Evolutionary conservation across 1,140 invertebrate genomes (phyloP).

Genomic region (Formica exsecta): DNA sequence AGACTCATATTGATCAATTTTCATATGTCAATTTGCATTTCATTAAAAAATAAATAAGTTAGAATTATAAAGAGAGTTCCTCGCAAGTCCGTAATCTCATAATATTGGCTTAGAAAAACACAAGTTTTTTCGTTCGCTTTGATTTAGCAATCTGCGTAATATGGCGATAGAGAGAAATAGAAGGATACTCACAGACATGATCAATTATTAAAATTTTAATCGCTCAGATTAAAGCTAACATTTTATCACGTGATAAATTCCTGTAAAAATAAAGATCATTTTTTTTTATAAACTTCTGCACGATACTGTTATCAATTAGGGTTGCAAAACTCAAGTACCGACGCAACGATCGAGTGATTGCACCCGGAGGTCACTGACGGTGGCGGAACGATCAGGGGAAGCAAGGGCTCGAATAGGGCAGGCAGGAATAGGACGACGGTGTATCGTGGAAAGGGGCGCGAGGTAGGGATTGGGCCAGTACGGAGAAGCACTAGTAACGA

Average conservation of each 20-base stretch:
- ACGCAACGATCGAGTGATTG: constrained; percentile 19
- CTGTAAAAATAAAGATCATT: neutral
- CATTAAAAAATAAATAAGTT: neutral
- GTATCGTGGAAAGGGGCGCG: constrained; percentile 62
- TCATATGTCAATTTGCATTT: constrained; percentile 19
- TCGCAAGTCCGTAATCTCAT: neutral
- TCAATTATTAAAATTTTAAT: neutral
- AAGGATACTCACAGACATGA: too few relatives aligned
- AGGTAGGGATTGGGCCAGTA: constrained; percentile 67
- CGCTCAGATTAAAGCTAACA: neutral
- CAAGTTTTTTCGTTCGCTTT: neutral
- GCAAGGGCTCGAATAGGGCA: constrained; percentile 44
- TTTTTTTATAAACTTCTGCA: neutral
- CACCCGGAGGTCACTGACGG: constrained; percentile 36
- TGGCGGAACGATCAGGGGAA: constrained; percentile 36
- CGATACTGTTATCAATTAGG: neutral
- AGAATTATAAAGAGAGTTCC: neutral
- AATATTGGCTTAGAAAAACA: neutral
- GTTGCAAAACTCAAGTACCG: neutral
- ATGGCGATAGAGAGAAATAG: too few relatives aligned
- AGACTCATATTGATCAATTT: neutral
- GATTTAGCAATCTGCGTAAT: too few relatives aligned
- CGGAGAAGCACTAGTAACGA: constrained; percentile 85
- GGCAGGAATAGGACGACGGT: constrained; percentile 59
- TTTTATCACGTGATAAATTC: neutral